Evolutionary conservation across 1,140 invertebrate genomes (phyloP), one percentile per base, ranked within the genome.

Genomic region (Drosophila varians): DNA sequence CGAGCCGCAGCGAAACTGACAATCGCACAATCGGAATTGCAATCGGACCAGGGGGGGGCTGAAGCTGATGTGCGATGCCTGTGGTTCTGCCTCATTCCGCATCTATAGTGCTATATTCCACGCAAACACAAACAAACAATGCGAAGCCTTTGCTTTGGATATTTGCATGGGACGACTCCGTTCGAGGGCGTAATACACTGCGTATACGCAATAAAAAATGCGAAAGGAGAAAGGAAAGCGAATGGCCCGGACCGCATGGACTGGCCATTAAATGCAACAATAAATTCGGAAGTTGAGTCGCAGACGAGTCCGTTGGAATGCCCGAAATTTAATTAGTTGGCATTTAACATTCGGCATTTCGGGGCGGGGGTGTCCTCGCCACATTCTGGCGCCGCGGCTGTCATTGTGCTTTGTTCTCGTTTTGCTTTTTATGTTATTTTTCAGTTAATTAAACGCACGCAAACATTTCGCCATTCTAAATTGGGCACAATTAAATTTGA

Each of bases 381-480:
- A 38, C 4, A 11, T 38, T 38, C 45, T 57, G 57, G 42, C 65
- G 36, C 62, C 69, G 48, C 54, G 34, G 28, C 47, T 68, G 74
- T 48, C 76, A 60, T 43, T 71, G 11, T 19, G 49, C 19, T 34
- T 77, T 61, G 34, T 60, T 76, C 36, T 69, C 57, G 48, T 47
- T 52, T 45, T 54, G 61, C 51, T 54, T 77, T 74, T 58, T 53
- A 46, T 77, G 84, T 86, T 86, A 58, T 86, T 86, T 86, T 86
- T 74, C 80, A 86, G 80, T 86, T 86, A 86, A 86, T 86, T 86
- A 86, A 86, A 80, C 80, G 61, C 80, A 84, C 80, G 76, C 82
- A 79, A 84, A 76, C 80, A 86, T 86, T 77, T 80, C 82, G 73
- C 64, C 82, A 66, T 66, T 86, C 80, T 86, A 86, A 86, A 86